These are phyloP conservation scores for Apostichopus leukothele DNA, from an alignment of 53 echinoderm and acorn worm genomes.

Conservation along the genomic window DNA sequence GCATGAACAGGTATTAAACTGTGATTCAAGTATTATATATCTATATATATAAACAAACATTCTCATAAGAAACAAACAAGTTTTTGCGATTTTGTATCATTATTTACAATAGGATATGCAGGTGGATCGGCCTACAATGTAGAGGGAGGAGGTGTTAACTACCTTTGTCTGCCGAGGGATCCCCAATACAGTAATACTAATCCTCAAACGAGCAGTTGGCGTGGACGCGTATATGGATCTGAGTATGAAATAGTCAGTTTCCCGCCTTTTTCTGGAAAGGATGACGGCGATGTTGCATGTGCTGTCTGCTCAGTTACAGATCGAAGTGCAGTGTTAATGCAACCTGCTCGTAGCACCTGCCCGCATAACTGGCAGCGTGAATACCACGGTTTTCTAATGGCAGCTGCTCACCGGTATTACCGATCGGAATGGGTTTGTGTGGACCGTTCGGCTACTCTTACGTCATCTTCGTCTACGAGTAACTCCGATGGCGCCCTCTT, in stretches of 20 bases:
- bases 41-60: too few relatives aligned
- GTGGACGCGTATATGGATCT: slow-evolving; percentile 9
- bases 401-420: neutral
- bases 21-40: too few relatives aligned
- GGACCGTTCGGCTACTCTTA: neutral
- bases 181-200: slow-evolving; percentile 12
- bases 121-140: neutral
- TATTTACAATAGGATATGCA: neutral
- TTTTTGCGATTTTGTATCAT: too few relatives aligned
- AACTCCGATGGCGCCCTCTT: slow-evolving; percentile 38
- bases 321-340: slow-evolving; percentile 10
- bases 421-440: slow-evolving; percentile 29
- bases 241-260: slow-evolving; percentile 31
- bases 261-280: neutral
- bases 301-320: slow-evolving; percentile 34
- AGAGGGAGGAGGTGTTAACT: slow-evolving; percentile 35
- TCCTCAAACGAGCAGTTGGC: neutral
- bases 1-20: too few relatives aligned
- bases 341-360: slow-evolving; percentile 18
- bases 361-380: slow-evolving; percentile 22
- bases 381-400: slow-evolving; percentile 48
- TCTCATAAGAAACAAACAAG: too few relatives aligned
- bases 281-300: slow-evolving; percentile 37
- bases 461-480: neutral
- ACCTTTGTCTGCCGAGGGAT: slow-evolving; percentile 28